Percentiles rank a stretch among this genome's conserved stretches.
Conservation (phyloP, 2,113 vertebrate species). For the Brachyhypopomus gauderio region DNA sequence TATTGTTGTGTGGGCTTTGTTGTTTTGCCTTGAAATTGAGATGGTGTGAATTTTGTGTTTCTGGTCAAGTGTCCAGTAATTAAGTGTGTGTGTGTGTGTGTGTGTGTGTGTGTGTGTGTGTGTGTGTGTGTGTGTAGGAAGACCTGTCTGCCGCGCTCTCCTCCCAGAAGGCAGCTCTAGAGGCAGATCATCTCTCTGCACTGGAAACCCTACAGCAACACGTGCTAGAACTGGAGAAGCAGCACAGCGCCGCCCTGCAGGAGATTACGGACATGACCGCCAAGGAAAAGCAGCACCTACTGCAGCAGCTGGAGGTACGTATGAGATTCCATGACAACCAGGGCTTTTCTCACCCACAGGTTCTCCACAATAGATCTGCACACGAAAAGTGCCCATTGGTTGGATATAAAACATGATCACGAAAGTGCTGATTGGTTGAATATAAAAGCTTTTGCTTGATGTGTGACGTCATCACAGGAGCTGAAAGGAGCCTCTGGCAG, state of each 20-base stretch:
- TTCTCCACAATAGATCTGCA: too few species aligned
- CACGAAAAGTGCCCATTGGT: too few species aligned
- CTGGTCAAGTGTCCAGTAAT: too few species aligned
- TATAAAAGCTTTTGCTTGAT: not conserved
- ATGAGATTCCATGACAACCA: not conserved
- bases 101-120: not conserved
- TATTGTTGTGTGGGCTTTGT: not conserved
- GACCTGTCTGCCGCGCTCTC: slow-evolving; percentile 65
- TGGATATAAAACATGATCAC: too few species aligned
- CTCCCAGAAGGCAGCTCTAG: slow-evolving; percentile 71
- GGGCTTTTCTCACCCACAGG: too few species aligned
- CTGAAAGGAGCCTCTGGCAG: slow-evolving; percentile 64
- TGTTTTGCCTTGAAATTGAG: too few species aligned
- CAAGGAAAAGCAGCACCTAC: slow-evolving; percentile 67
- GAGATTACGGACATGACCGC: slow-evolving; percentile 68
- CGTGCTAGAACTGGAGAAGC: slow-evolving; percentile 75
- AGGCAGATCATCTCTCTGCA: slow-evolving; percentile 71
- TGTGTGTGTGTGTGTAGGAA: slow-evolving; percentile 56
- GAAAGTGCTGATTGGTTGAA: not conserved
- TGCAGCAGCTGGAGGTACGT: slow-evolving; percentile 70
- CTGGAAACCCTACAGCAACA: slow-evolving; percentile 74
- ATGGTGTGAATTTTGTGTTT: not conserved
- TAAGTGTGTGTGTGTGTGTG: not conserved
- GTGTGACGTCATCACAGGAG: slow-evolving; percentile 62
- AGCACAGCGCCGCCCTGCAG: slow-evolving; percentile 73